Base-by-base conservation (phyloP, 2,797 vertebrate species). In the Phyllotis vaccarum region DNA sequence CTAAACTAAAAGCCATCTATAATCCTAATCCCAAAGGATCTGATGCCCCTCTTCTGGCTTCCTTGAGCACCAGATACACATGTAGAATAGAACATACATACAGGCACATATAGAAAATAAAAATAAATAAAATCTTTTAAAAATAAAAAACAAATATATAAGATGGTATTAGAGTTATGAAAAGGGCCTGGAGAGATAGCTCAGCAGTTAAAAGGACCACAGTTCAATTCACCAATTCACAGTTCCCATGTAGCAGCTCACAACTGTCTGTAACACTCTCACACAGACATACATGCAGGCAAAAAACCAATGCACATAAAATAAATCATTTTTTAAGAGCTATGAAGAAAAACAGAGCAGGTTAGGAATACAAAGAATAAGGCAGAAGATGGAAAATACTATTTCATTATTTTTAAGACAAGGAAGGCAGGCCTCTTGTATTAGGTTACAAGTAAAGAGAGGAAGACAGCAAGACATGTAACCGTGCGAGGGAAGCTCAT, bases 351-450 rank as follows among this genome's bases (percentile, higher is more conserved):
- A 86, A 80, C 34, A 58, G 72, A 43, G 7, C 19, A 62, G 22
- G 68, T 74, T 72, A 96, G 62, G n/a, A 86, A 89, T 80, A 70
- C 2, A 76, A 58, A 81, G 72, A 75, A 34, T 78, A 96, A 58
- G 52, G 46, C 11, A 74, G 64, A 87, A 88, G 46, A 75, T 2
- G 29, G 13, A 88, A 92, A 72, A 90, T 62, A 19, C 9, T 62
- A 24, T 56, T 80, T 92, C 54, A 86, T 40, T 58, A 89, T 54
- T 64, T 54, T 88, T 21, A 92, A 83, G 70, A 70, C 40, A 78
- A 54, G 24, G 12, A 62, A 86, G 49, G 34, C 40, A 76, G 34
- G 37, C 46, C 66, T 86, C 52, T 90, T 68, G 76, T 31, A 83
- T n/a, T 68, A 93, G 56, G 49, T 34, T 14, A 58, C 3, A 79